A percentile compares a stretch with the other conserved stretches of the same genome.
Conservation (phyloP, 2,888 invertebrate species). For the Trichogramma dendrolimi region DNA sequence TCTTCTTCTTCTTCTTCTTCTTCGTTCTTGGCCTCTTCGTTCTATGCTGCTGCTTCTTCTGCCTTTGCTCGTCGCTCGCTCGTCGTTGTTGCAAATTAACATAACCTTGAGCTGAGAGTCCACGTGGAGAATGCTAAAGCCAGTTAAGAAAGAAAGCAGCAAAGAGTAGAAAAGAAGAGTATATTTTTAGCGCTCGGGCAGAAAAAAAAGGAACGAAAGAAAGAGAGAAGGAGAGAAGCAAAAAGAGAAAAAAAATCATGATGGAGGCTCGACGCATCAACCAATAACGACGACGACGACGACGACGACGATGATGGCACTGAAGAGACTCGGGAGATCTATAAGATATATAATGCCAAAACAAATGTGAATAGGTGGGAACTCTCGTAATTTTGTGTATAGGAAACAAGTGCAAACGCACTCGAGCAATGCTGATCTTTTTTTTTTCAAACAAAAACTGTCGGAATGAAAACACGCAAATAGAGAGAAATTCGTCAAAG, state of each 20-base stretch:
- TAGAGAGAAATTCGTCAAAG: too few species aligned
- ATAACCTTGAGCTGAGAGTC: slow-evolving; percentile 22
- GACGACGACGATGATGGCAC: too few species aligned
- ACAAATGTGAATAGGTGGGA: too few species aligned
- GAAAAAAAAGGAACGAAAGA: slow-evolving; percentile 9
- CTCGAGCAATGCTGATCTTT: too few species aligned
- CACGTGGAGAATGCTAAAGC: not conserved
- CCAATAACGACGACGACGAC: not conserved
- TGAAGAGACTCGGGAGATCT: too few species aligned
- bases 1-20: slow-evolving; percentile 14
- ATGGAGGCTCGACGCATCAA: not conserved
- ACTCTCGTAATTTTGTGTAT: too few species aligned
- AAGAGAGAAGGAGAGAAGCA: not conserved
- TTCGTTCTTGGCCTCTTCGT: not conserved
- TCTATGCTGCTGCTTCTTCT: too few species aligned
- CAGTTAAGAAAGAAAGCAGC: not conserved
- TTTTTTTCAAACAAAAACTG: too few species aligned
- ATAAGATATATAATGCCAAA: too few species aligned
- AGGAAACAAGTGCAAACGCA: too few species aligned
- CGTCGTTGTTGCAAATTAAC: slow-evolving; percentile 23
- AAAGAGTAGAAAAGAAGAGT: not conserved
- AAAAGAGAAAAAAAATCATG: not conserved
- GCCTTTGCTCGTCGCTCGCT: slow-evolving; percentile 4
- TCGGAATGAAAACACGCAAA: too few species aligned
- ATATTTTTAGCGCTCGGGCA: slow-evolving; percentile 1